Evolutionary conservation across 2,797 vertebrate genomes (phyloP).

Genomic region (Remorina albescens): DNA sequence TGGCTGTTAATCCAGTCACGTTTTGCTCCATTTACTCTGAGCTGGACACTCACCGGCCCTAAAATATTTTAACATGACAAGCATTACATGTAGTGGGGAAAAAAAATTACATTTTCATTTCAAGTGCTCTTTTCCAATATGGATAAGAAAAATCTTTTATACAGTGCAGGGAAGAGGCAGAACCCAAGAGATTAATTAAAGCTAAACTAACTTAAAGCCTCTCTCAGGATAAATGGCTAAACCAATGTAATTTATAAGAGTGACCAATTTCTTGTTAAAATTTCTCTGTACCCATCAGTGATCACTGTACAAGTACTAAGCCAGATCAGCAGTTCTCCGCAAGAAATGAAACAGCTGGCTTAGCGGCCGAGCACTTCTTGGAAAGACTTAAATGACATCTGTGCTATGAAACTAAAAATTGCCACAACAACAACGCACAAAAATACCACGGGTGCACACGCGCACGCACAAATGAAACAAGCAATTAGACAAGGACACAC

Average conservation of each 20-base stretch:
- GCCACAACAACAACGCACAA: conserved; percentile 1
- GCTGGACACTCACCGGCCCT: conserved; percentile 3
- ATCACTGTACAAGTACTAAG: conserved; percentile 13
- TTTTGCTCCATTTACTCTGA: conserved; percentile 18
- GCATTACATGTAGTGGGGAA: conserved; percentile 13
- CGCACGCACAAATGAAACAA: conserved; percentile 8
- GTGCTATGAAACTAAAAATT: conserved; percentile 11
- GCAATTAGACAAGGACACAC: conserved; percentile 41
- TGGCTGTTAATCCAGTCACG: conserved; percentile 40
- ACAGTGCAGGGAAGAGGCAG: conserved; percentile 26
- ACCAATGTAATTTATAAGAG: conserved; percentile 44
- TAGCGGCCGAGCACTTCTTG: background rate
- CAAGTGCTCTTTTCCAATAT: conserved; percentile 27
- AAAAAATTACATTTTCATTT: conserved; percentile 38
- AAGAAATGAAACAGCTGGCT: conserved; percentile 24
- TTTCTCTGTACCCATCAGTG: conserved; percentile 22
- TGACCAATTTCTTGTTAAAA: conserved; percentile 41
- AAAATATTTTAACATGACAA: conserved; percentile 4
- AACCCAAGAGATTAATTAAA: conserved; percentile 52
- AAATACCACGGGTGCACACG: background rate
- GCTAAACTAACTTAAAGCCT: conserved; percentile 37
- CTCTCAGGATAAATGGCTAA: conserved; percentile 33
- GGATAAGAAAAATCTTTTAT: conserved; percentile 30
- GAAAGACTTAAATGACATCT: conserved; percentile 29
- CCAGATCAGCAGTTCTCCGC: conserved; percentile 28